A percentile compares a stretch with the other conserved stretches of the same genome.
These are phyloP conservation scores for Clinocottus analis DNA, from an alignment of 2,113 vertebrate species.

Conservation along the genomic window DNA sequence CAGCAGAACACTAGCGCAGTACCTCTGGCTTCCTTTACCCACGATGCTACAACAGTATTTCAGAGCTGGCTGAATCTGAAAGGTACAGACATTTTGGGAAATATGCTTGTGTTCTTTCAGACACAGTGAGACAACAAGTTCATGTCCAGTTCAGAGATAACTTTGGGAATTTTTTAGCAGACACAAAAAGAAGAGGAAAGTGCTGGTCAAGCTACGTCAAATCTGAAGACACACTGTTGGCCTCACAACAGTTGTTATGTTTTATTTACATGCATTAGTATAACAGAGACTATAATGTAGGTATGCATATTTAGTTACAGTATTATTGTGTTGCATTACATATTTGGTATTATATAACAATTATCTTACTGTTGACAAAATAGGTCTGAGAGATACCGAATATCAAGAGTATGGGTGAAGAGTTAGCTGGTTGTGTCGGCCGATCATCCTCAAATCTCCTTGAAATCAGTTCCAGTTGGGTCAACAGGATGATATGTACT, in stretches of 20 bases:
- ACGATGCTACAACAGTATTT: background rate
- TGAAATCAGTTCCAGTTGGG: background rate
- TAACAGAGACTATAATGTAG: background rate
- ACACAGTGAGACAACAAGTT: constrained; percentile 18
- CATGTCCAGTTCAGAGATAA: constrained; percentile 4
- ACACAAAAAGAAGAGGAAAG: background rate
- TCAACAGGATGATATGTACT: background rate
- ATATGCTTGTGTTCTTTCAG: constrained; percentile 21
- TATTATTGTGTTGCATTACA: background rate
- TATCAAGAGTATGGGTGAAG: background rate
- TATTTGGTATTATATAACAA: background rate
- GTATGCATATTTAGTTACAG: too few species aligned
- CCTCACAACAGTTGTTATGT: background rate
- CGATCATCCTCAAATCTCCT: background rate
- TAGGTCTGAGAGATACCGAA: background rate
- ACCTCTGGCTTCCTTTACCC: constrained; percentile 9
- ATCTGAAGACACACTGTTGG: background rate
- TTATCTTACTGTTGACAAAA: background rate
- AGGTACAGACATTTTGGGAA: constrained; percentile 26
- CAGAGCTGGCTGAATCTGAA: constrained; percentile 2
- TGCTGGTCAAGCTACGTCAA: background rate
- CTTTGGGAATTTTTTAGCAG: constrained; percentile 10
- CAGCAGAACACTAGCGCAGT: constrained; percentile 11
- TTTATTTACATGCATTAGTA: background rate
- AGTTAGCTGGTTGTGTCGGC: background rate